Base-by-base conservation (phyloP, 92 coral and sea anemone genomes). In the Epizoanthus fatuus region DNA sequence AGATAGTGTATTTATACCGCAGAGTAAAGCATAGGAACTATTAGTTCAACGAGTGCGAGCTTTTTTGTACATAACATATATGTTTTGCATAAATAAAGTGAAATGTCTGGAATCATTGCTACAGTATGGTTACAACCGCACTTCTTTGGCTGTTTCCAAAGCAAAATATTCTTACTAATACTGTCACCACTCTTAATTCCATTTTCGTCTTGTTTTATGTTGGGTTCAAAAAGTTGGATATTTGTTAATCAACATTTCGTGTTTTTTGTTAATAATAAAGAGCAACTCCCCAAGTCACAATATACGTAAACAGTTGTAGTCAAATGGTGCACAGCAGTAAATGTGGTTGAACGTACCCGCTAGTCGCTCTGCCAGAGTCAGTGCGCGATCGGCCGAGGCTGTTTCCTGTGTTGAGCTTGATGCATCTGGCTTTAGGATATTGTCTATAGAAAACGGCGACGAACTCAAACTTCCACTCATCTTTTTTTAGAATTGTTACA, bases 381-480 rank as follows among this genome's bases (percentile, higher is more conserved):
- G 86, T 12, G 99, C 99, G 16, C 98, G 90, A 69, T 96, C 96
- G 44, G 98, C 91, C 22, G 99, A 91, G 44, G 97, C 94, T 42
- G 86, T 54, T 56, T 95, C 97, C 52, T 86, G 89, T 51, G 98
- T 49, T 15, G 89, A 44, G 29, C 91, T 93, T 47, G 98, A 88
- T 45, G 91, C 88, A 79, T 95, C 98, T 71, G 98, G 99, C 74
- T 96, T 95, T 56, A 97, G 88, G 56, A 97, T 95, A 90, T 97
- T 97, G 70, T 97, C 99, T 39, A 97, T 97, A 44, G 98, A 93
- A 73, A 97, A 97, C 40, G 99, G 92, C 49, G 98, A 91, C 38
- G 94, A 87, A 7, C 93, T 94, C 59, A 91, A 32, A 71, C 86
- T 92, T 37, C 94, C 79, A 64, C 93, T 88, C 98, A 94, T 94